Base-by-base conservation (phyloP, 1,140 invertebrate species). In the Aradophagus sp. region DNA sequence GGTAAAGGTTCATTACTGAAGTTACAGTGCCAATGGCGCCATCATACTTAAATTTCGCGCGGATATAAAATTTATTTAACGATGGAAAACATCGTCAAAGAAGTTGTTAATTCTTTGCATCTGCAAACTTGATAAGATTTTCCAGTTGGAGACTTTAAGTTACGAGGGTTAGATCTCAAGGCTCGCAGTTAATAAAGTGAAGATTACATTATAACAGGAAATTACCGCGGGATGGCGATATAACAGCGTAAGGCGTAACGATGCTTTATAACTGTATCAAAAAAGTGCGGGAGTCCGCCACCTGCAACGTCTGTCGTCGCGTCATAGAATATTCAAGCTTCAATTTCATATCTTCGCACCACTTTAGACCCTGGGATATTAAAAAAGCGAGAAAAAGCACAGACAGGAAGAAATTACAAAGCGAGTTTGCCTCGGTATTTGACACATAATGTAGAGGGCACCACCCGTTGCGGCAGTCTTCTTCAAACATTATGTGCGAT, bases 261-360 rank as follows among this genome's bases (percentile, higher is more conserved):
- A 75, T 75, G 68, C 68, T 75, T 75, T 75, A 75, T 75, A 75
- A 69, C 68, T 59, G 59, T 75, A 75, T 72, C 67, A 73, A 72
- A 72, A 71, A 70, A 62, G 42, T 55, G 53, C 59, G 53, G 61
- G 58, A 52, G 62, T 62, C 59, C 48, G 62, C 73, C 67, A 72
- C 68, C 63, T 72, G 59, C 67, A 63, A 69, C 74, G 62, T 45
- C 76, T 73, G 72, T 73, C 71, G 75, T 72, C 78, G 76, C 82
- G 78, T 82, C 81, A 83, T 85, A 77, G 80, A 86, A 84, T 86
- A 86, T 86, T 86, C 80, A 84, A 84, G 80, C 77, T 80, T 84
- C 82, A 84, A 83, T 86, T 85, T 84, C 84, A 83, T 85, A 83
- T 77, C 77, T 61, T 72, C 55, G 68, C 72, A 55, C 53, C 59